A percentile compares a stretch with the other conserved stretches of the same genome.
phyloP scores from a whole-genome alignment of 2,797 vertebrate species.

The Dipus sagitta region DNA sequence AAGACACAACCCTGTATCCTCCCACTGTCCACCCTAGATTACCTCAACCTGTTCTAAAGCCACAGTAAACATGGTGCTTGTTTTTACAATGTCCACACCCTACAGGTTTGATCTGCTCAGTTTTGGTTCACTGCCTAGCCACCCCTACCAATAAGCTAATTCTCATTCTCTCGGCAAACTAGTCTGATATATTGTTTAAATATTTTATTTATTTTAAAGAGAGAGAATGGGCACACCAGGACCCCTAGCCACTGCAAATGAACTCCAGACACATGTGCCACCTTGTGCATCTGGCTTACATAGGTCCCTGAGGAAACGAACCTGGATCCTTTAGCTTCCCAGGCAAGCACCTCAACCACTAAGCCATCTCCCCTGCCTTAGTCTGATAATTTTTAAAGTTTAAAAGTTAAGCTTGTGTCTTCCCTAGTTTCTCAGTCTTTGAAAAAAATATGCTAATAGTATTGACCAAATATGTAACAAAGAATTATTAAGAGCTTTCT shows the following conservation, averaged over 20 bases:
- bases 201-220: background rate
- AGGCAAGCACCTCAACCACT: too few relatives aligned
- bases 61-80: background rate
- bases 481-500: background rate
- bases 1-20: background rate
- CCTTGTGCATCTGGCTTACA: too few relatives aligned
- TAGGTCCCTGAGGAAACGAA: too few relatives aligned
- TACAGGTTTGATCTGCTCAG: background rate
- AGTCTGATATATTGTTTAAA: background rate
- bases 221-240: too few relatives aligned
- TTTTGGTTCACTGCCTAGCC: background rate
- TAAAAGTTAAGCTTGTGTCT: background rate
- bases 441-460: conserved; percentile 17
- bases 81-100: background rate
- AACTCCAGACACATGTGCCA: too few relatives aligned
- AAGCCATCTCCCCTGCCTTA: too few relatives aligned
- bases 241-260: too few relatives aligned
- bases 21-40: background rate
- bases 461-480: background rate
- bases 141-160: background rate
- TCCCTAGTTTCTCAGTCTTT: background rate
- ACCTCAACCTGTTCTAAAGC: background rate
- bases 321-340: too few relatives aligned
- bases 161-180: conserved; percentile 7
- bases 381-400: background rate